A percentile compares a stretch with the other conserved stretches of the same genome.
phyloP scores from a whole-genome alignment of 2,113 vertebrate species.

The Chaetodon auriga region DNA sequence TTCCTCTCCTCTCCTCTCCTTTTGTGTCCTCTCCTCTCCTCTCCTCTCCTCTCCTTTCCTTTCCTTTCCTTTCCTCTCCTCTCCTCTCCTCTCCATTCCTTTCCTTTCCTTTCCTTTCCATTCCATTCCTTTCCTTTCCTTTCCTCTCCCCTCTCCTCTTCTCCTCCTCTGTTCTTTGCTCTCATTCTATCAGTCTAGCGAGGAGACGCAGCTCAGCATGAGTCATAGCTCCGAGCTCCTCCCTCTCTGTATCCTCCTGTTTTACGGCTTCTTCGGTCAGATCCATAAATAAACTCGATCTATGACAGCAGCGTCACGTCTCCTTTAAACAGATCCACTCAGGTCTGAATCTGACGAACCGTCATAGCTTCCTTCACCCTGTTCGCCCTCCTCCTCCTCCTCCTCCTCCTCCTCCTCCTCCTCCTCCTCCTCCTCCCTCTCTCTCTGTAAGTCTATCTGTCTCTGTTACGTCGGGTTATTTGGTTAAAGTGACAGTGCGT shows the following conservation, averaged over 20 bases:
- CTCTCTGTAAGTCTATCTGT: conserved; percentile 5
- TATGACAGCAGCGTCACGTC: neutral
- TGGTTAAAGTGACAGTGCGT: conserved; percentile 51
- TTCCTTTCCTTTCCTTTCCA: neutral
- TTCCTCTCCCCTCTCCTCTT: neutral
- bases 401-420: neutral
- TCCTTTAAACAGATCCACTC: neutral
- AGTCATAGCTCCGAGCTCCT: conserved; percentile 38
- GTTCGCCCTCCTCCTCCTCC: neutral
- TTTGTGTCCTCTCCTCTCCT: too few relatives aligned
- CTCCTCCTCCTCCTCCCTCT: neutral
- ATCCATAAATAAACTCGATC: neutral
- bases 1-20: neutral
- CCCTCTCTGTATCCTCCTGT: conserved; percentile 6
- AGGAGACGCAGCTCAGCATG: conserved; percentile 10
- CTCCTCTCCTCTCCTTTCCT: neutral
- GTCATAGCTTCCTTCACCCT: neutral
- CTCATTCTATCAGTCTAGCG: conserved; percentile 19
- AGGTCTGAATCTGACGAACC: neutral
- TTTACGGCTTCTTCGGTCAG: conserved; percentile 18
- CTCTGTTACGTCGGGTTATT: conserved; percentile 44
- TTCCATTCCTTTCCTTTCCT: too few relatives aligned
- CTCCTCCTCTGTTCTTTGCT: too few relatives aligned
- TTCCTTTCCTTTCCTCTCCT: too few relatives aligned
- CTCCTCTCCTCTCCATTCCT: neutral